Percentiles rank a stretch among this genome's conserved stretches.
Evolutionary conservation across 37 sponge, comb jelly and placozoan genomes (phyloP).

Genomic region (Diacarnus erythraeanus): DNA sequence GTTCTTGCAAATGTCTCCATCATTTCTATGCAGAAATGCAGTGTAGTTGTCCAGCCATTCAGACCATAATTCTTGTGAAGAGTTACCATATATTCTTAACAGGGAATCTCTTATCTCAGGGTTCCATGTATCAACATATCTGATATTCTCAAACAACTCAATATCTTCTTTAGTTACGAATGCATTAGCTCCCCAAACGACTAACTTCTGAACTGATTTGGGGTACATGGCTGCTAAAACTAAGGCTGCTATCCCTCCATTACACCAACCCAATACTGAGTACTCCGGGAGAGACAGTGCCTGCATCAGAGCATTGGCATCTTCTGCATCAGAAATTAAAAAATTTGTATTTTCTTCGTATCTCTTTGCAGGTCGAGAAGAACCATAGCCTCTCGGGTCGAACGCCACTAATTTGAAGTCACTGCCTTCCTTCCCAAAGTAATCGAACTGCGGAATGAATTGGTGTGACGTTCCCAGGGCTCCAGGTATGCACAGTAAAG

Average conservation of each 20-base stretch:
- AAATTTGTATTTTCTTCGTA: neutral
- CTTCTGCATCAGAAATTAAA: constrained; percentile 42
- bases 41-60: constrained; percentile 52
- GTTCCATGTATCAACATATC: constrained; percentile 65
- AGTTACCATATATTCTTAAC: constrained; percentile 51
- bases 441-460: constrained; percentile 37
- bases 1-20: constrained; percentile 55
- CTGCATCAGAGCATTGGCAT: constrained; percentile 54
- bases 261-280: constrained; percentile 81
- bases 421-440: constrained; percentile 21
- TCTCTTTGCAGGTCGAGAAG: constrained; percentile 40
- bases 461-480: constrained; percentile 4
- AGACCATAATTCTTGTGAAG: constrained; percentile 42
- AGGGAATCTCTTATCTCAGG: constrained; percentile 31
- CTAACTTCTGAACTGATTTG: constrained; percentile 49
- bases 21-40: neutral
- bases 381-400: constrained; percentile 60
- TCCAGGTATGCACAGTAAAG: constrained; percentile 53
- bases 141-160: constrained; percentile 39
- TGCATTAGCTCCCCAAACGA: constrained; percentile 70
- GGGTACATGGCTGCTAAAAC: constrained; percentile 44
- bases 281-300: constrained; percentile 42
- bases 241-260: constrained; percentile 64
- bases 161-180: constrained; percentile 58
- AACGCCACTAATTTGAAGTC: constrained; percentile 42